phyloP scores from a whole-genome alignment of 2,888 invertebrate genomes.

The Polietes domitor region DNA sequence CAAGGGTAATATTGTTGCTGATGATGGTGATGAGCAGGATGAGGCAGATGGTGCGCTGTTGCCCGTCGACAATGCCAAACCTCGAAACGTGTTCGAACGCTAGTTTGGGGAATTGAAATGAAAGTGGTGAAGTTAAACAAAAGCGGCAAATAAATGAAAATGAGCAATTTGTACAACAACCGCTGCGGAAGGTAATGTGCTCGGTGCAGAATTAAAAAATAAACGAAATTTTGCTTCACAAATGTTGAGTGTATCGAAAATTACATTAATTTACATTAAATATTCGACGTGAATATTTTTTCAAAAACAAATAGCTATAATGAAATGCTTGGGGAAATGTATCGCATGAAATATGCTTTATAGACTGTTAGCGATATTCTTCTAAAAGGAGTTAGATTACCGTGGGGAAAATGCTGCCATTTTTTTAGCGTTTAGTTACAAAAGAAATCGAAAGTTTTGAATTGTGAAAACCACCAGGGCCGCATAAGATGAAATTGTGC shows the following conservation, averaged over 20 bases:
- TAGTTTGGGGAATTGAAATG: slow-evolving; percentile 30
- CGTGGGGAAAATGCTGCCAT: too few relatives aligned
- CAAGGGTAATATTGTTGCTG: not conserved
- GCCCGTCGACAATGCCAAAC: slow-evolving; percentile 2
- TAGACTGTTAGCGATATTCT: too few relatives aligned
- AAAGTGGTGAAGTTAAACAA: slow-evolving; percentile 32
- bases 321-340: too few relatives aligned
- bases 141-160: slow-evolving; percentile 25
- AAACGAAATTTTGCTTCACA: not conserved
- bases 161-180: slow-evolving; percentile 15
- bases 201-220: not conserved
- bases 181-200: not conserved
- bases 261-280: slow-evolving; percentile 1
- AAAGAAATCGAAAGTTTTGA: too few relatives aligned
- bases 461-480: too few relatives aligned
- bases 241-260: not conserved
- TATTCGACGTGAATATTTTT: not conserved
- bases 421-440: too few relatives aligned
- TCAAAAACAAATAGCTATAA: too few relatives aligned
- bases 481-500: too few relatives aligned
- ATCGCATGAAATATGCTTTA: too few relatives aligned
- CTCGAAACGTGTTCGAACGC: slow-evolving; percentile 22
- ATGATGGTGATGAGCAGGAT: not conserved
- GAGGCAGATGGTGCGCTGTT: not conserved
- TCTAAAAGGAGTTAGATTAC: too few relatives aligned